phyloP scores from a whole-genome alignment of 2,888 invertebrate genomes.

The Bellardia pandia region DNA sequence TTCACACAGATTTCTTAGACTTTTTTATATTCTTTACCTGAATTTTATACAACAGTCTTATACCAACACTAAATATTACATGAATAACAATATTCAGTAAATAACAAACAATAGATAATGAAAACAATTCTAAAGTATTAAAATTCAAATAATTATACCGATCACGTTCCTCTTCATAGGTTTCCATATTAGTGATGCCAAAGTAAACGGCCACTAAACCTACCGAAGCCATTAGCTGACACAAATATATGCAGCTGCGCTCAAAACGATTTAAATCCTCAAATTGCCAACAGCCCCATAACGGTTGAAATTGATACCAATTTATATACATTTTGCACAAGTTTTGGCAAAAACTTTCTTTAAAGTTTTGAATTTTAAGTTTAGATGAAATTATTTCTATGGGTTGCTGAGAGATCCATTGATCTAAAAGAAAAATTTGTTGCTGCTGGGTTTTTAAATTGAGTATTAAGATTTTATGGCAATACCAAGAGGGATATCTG shows the following conservation, averaged over 20 bases:
- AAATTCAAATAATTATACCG: constrained; percentile 68
- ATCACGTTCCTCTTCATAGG: constrained; percentile 75
- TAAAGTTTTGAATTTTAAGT: not conserved
- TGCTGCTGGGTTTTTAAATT: constrained; percentile 63
- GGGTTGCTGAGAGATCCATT: constrained; percentile 71
- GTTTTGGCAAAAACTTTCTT: constrained; percentile 11
- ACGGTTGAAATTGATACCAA: constrained; percentile 72
- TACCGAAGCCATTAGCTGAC: constrained; percentile 47
- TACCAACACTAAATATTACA: constrained; percentile 18
- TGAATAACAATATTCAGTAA: constrained; percentile 55
- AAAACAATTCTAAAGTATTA: constrained; percentile 53
- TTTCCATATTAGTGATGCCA: constrained; percentile 73
- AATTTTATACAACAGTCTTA: not conserved
- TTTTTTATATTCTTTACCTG: not conserved
- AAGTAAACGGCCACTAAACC: constrained; percentile 67
- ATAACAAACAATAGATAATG: constrained; percentile 61
- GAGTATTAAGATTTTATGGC: constrained; percentile 73
- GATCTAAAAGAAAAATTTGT: constrained; percentile 72
- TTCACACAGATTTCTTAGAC: not conserved
- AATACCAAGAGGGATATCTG: constrained; percentile 78
- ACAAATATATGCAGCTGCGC: constrained; percentile 70
- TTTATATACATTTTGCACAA: constrained; percentile 47
- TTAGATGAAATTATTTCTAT: constrained; percentile 1
- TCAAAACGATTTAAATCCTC: constrained; percentile 69
- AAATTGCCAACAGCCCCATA: constrained; percentile 70